Base-by-base conservation (phyloP, 1,140 invertebrate genomes). In the Agraylea sexmaculata region DNA sequence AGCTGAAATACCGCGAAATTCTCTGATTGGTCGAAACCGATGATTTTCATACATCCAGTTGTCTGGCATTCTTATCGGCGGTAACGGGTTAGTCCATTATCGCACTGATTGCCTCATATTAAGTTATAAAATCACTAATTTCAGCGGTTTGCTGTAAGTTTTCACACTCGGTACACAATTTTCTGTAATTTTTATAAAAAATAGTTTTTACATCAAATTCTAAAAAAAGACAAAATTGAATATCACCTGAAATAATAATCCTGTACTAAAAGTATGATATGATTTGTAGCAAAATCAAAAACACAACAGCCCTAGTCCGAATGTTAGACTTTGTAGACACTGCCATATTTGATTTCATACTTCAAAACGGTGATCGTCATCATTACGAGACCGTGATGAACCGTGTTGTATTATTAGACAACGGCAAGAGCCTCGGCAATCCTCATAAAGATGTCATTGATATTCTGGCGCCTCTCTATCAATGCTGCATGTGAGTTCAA, bases 331-430 rank as follows among this genome's bases (percentile, higher is more conserved):
- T 95, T 25, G 73, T 94, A 37, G 90, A 94, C 61, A 76, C 79
- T 11, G 69, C 86, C 2, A 77, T 94, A 45, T 91, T 95, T 59
- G 91, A 96, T 64, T 96, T 90, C 63, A 65, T 96, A 2, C 82
- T 93, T 57, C 87, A 89, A 58, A 96, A 96, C 68, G 91, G 89
- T 1, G 91, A 96, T 64, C 68, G 91, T 12, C 90, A 96, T 69
- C 83, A 87, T 58, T 93, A 88, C 55, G 89, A 95, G 64, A 73
- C 80, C 3, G 71, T 87, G 34, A 74, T 81, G 54, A 75, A 80
- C 46, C 74, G 74, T 41, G 69, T 94, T 32, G 53, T 94, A 13
- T 64, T 92, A 11, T 66, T 90, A n/a, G 91, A 96, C 54, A 96
- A 94, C 75, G 91, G 87, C 17, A 95, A 94, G 68, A 87, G 87